Evolutionary conservation across 2,113 vertebrate genomes (phyloP), one percentile per base, ranked within the genome.

Genomic region (Calypte anna): DNA sequence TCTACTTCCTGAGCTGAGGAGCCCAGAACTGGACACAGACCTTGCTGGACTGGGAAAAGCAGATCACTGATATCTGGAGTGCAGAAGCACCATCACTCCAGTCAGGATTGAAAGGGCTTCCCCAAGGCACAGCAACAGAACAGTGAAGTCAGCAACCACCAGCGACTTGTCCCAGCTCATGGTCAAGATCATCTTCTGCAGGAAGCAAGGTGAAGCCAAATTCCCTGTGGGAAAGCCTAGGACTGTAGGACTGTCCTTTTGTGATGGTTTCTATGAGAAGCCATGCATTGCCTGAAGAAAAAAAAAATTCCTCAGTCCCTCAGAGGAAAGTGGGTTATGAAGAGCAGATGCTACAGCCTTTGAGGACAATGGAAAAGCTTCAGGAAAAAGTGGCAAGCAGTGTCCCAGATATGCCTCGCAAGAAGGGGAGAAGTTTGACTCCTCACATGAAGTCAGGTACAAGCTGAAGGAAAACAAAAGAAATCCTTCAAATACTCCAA

Each of bases 61-160:
- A 85, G 43, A 54, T 43, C 21, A 17, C 19, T 22, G 72, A 7
- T 27, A 54, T 5, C 28, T 0, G 0, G 38, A 38, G 24, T 0
- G 3, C 72, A 62, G 36, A 33, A 21, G 53, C 18, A 28, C 1
- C 17, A 46, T 17, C 4, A 50, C 27, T 51, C 43, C 38, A 30
- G 20, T 11, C 31, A 23, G 55, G 58, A 46, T 1, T 79, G 53
- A 64, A 75, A 72, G 40, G 24, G 11, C 2, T 81, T 78, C 43
- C n/a, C 25, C 0, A 1, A 54, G 55, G 31, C 51, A 44, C 18
- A 51, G 68, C 12, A 8, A 23, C 2, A 4, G 53, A 13, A 80
- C 6, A 80, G 22, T 1, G 46, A 9, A 55, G 25, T 9, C 33
- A 51, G 46, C 22, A 63, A 43, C 38, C 5, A 1, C 19, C 55